Evolutionary conservation across 2,113 vertebrate species (phyloP).

Genomic region (Aplodontia rufa): DNA sequence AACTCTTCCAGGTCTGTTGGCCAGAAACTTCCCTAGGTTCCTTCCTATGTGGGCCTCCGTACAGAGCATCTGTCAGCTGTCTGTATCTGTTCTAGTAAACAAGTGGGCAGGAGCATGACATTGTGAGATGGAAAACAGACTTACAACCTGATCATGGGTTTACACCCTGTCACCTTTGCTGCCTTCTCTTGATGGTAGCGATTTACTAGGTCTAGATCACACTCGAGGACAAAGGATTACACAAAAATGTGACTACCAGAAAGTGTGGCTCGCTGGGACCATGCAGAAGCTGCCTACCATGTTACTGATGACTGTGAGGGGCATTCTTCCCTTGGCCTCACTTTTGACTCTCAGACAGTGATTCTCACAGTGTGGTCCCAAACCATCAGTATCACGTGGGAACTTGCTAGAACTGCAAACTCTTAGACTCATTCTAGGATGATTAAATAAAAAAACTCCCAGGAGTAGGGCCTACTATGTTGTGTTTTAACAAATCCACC

Average conservation of each 20-base stretch:
- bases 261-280: background rate
- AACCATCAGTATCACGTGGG: background rate
- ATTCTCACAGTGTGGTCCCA: background rate
- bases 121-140: background rate
- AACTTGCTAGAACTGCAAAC: background rate
- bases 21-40: background rate
- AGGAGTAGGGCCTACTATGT: background rate
- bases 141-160: background rate
- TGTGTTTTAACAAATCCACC: background rate
- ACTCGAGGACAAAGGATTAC: background rate
- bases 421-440: background rate
- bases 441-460: background rate
- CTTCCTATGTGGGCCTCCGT: background rate
- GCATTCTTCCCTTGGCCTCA: background rate
- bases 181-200: background rate
- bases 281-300: background rate
- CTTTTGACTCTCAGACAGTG: background rate
- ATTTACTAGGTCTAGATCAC: background rate
- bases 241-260: background rate
- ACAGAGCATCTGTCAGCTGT: background rate
- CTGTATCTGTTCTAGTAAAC: background rate
- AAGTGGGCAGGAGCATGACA: background rate
- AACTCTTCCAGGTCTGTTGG: background rate
- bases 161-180: background rate
- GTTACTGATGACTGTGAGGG: background rate